Conservation (phyloP, 2,797 vertebrate genomes). For the Leucoraja ocellata region DNA sequence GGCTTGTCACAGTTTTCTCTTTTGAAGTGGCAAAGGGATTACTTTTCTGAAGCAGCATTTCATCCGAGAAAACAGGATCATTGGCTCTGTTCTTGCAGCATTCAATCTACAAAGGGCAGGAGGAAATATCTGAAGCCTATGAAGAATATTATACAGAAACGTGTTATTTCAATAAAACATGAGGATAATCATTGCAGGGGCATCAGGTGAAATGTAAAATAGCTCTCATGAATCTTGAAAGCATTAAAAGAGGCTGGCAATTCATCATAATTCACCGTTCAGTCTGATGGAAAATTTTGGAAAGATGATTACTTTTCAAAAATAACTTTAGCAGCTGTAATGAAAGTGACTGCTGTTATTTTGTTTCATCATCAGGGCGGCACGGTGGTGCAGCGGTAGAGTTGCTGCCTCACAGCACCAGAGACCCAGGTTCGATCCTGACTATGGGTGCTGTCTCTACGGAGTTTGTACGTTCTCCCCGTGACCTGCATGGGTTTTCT, state of each 20-base stretch:
- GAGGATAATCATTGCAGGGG: constrained; percentile 9
- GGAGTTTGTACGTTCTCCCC: no score
- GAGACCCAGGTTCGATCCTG: no score
- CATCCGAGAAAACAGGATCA: neutral
- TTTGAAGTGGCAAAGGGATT: neutral
- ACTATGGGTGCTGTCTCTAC: no score
- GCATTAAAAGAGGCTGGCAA: constrained; percentile 7
- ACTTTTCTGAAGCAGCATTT: neutral
- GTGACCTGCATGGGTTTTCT: no score
- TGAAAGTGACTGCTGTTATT: neutral
- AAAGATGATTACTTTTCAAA: constrained; percentile 23
- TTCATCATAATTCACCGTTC: neutral
- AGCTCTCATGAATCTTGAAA: neutral
- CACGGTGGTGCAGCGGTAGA: no score
- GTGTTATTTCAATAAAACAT: constrained; percentile 28
- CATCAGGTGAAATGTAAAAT: constrained; percentile 3
- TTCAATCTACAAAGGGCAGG: neutral
- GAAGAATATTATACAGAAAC: neutral
- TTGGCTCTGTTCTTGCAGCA: neutral
- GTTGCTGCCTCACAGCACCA: no score
- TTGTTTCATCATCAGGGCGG: neutral
- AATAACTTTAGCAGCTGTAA: neutral
- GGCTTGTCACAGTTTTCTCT: neutral
- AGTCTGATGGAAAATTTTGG: constrained; percentile 26
- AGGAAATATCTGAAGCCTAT: neutral